Evolutionary conservation across 2,113 vertebrate species (phyloP), one percentile per base, ranked within the genome.

Genomic region (Caranx melampygus): DNA sequence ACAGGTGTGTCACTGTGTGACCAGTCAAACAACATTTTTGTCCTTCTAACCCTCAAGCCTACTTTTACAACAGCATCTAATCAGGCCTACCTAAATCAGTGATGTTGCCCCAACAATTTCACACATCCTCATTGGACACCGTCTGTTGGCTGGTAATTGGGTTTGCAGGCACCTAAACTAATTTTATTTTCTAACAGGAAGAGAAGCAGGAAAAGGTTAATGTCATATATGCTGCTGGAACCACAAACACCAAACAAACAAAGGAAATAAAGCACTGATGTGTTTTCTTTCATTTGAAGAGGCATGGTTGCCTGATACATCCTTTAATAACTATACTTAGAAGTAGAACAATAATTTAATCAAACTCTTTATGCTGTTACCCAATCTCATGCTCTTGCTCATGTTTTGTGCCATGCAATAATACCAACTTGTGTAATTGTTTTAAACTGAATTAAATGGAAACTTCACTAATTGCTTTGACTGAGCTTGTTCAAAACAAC

Each of bases 141-240:
- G 71, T 86, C 85, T 79, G 84, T 89, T 78, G 63, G 73, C 45
- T 63, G 7, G 37, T 90, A 91, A 93, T 92, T 90, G 74, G 66
- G 80, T 93, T 93, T 89, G 68, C 74, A 65, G 73, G 73, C 60
- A 42, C 66, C 89, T 92, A 89, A 91, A 82, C 86, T 86, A 86
- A 92, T 92, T 92, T 81, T 62, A 80, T 88, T 89, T 85, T 90
- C 77, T 77, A 86, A 85, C 62, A 78, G 66, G 82, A 65, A 78
- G 64, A 79, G 78, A 69, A 85, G 78, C 78, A 82, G 88, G 78
- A 88, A 81, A 85, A 89, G 64, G 81, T 83, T 87, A 88, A 90
- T 91, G 85, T 75, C 61, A 69, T 72, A 65, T 35, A 78, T 55
- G 75, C 61, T 68, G 67, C 47, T 64, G 31, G 15, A 70, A 61